These are phyloP conservation scores for Nyctibius bracteatus DNA, from an alignment of 2,113 vertebrate genomes.

Conservation along the genomic window DNA sequence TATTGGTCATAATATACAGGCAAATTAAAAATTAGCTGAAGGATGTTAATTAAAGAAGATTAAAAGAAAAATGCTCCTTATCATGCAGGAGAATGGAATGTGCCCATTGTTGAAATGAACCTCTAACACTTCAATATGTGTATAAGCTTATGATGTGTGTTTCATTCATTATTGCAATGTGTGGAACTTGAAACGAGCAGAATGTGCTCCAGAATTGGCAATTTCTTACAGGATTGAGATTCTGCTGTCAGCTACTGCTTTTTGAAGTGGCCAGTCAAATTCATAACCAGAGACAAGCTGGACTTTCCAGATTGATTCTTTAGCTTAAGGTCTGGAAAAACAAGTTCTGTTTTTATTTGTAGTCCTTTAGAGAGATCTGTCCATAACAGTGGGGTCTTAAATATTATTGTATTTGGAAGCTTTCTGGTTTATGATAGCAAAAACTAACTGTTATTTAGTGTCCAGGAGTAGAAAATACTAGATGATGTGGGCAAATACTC, in stretches of 20 bases:
- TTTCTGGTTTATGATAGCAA: not conserved
- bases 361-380: not conserved
- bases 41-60: conserved; percentile 61
- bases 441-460: not conserved
- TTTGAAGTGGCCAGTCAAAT: not conserved
- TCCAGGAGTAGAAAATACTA: not conserved
- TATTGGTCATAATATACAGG: conserved; percentile 30
- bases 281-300: not conserved
- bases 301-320: not conserved
- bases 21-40: conserved; percentile 42
- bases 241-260: not conserved
- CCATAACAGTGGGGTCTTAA: not conserved
- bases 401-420: not conserved
- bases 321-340: not conserved
- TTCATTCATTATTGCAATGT: not conserved
- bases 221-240: not conserved
- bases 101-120: not conserved
- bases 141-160: not conserved
- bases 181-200: not conserved
- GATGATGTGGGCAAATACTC: not conserved
- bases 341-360: not conserved
- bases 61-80: conserved; percentile 16
- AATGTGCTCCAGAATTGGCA: not conserved
- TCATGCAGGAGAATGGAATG: not conserved
- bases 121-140: not conserved